phyloP scores from a whole-genome alignment of 1,140 invertebrate genomes.

The Conus ventricosus region DNA sequence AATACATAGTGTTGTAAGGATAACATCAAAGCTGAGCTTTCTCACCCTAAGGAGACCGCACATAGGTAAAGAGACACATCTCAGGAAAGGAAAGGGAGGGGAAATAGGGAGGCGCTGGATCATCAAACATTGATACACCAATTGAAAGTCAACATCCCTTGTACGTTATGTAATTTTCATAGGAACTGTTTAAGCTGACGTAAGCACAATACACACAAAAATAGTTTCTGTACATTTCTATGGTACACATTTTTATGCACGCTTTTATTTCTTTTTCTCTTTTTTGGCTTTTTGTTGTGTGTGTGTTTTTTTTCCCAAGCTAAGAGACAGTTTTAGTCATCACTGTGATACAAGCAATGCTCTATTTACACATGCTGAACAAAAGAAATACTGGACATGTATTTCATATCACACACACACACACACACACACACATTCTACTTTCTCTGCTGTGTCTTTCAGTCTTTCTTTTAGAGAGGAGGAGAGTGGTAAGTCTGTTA shows the following conservation, averaged over 20 bases:
- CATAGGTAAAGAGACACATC: not conserved
- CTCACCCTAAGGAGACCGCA: not conserved
- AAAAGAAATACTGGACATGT: no score
- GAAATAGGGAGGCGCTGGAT: not conserved
- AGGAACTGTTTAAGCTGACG: not conserved
- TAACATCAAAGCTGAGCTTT: constrained; percentile 17
- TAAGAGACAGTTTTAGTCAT: no score
- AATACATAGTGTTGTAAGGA: constrained; percentile 12
- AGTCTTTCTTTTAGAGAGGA: no score
- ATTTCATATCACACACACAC: no score
- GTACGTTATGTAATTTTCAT: not conserved
- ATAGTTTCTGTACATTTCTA: constrained; percentile 11
- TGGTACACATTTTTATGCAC: not conserved
- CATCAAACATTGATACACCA: not conserved
- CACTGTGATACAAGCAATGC: no score
- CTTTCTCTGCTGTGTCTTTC: no score
- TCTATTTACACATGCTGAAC: no score
- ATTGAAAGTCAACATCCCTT: not conserved
- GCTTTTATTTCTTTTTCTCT: not conserved
- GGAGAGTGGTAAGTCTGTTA: no score
- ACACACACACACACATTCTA: no score
- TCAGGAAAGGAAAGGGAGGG: not conserved
- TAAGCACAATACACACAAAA: not conserved
- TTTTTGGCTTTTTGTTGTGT: not conserved
- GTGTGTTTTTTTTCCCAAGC: no score